These are phyloP conservation scores for Aspidoscelis tigris DNA, from an alignment of 2,113 vertebrate genomes.

Conservation along the genomic window DNA sequence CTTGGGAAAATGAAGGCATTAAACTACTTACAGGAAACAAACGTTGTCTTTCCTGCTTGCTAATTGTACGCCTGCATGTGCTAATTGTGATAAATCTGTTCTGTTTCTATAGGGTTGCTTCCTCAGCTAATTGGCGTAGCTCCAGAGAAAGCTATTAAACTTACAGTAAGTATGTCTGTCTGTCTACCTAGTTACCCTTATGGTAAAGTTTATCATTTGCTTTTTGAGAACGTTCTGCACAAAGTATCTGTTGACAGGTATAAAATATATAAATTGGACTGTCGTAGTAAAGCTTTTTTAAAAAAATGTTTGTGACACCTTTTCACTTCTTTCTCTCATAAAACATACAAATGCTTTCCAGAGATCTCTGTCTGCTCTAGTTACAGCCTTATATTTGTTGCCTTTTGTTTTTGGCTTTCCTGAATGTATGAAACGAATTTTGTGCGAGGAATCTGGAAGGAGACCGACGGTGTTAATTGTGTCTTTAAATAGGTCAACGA, in stretches of 20 bases:
- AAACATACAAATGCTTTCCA: constrained; percentile 7
- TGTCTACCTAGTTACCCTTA: no score
- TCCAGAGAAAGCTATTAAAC: constrained; percentile 97
- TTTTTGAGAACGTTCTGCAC: not conserved
- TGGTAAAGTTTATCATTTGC: not conserved
- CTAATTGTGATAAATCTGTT: constrained; percentile 47
- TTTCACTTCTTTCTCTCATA: not conserved
- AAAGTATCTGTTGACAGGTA: not conserved
- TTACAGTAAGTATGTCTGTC: constrained; percentile 88
- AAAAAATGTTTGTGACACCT: no score
- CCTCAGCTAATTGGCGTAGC: constrained; percentile 96
- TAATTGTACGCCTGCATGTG: not conserved
- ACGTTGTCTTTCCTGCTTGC: not conserved
- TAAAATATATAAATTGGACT: not conserved
- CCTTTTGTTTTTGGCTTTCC: not conserved
- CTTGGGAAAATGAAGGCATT: constrained; percentile 28
- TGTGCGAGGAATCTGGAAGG: constrained; percentile 38
- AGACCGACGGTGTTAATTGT: constrained; percentile 27
- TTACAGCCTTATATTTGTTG: constrained; percentile 35
- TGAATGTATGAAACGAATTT: not conserved
- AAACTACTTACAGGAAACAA: constrained; percentile 53
- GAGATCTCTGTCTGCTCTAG: constrained; percentile 32
- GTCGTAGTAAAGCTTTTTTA: not conserved
- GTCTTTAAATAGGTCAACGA: constrained; percentile 88
- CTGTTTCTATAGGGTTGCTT: constrained; percentile 87